Conservation (phyloP, 1,140 invertebrate species). For the Atta colombica region DNA sequence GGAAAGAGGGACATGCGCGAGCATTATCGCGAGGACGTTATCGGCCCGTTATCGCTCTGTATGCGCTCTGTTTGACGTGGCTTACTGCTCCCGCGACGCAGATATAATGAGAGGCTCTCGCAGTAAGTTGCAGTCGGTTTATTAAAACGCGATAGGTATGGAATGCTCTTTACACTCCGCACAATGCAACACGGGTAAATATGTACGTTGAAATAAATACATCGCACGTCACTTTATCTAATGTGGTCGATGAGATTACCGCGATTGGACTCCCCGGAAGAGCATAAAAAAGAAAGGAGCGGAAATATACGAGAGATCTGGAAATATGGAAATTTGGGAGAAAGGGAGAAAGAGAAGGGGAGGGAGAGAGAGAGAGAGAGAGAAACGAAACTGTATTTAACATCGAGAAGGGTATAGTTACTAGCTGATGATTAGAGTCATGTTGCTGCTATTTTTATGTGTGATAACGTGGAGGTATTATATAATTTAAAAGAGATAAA, state of each 20-base stretch:
- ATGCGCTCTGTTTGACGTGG: conserved; percentile 76
- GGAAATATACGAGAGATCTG: neutral
- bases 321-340: neutral
- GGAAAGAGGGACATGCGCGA: neutral
- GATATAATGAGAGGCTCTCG: conserved; percentile 65
- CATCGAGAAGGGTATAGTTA: neutral
- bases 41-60: conserved; percentile 69
- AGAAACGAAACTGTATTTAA: neutral
- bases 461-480: conserved; percentile 19
- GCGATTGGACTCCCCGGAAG: neutral
- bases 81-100: conserved; percentile 67
- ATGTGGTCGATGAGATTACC: neutral
- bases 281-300: neutral
- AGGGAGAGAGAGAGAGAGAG: too few relatives aligned
- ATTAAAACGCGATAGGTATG: conserved; percentile 61
- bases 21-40: conserved; percentile 72
- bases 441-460: neutral
- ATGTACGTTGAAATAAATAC: conserved; percentile 31
- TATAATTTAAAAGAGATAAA: conserved; percentile 41
- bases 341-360: too few relatives aligned
- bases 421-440: conserved; percentile 2
- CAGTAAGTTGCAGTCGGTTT: conserved; percentile 63
- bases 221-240: conserved; percentile 27
- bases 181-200: conserved; percentile 17
- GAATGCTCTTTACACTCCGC: neutral